Percentiles rank a stretch among this genome's conserved stretches.
Conservation (phyloP, 1,140 invertebrate genomes). For the Brachionus manjavacas region DNA sequence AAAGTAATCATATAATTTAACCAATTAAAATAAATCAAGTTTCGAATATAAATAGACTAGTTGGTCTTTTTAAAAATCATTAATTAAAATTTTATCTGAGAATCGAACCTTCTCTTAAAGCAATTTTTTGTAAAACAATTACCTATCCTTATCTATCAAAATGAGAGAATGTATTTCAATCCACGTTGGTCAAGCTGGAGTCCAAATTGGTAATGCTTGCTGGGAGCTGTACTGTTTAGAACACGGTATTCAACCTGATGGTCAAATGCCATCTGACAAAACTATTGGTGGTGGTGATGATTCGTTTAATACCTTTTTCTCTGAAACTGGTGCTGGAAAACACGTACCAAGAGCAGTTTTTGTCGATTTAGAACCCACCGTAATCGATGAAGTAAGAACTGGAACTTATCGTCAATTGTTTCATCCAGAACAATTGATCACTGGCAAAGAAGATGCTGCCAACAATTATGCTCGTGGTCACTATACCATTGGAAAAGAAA, state of each 20-base stretch:
- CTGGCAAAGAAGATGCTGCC: conserved; percentile 75
- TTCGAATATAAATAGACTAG: not conserved
- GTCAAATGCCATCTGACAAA: conserved; percentile 59
- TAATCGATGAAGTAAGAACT: conserved; percentile 62
- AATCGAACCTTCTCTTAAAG: not conserved
- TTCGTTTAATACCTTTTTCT: conserved; percentile 83
- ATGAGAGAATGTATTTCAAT: conserved; percentile 73
- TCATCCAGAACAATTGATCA: conserved; percentile 59
- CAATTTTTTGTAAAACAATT: too few species aligned
- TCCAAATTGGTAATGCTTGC: conserved; percentile 79
- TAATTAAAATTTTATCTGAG: not conserved
- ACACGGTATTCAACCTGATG: conserved; percentile 82
- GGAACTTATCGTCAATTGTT: conserved; percentile 55
- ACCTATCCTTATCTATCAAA: not conserved
- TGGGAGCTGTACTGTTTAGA: conserved; percentile 82
- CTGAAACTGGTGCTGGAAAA: conserved; percentile 72
- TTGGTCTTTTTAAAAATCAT: not conserved
- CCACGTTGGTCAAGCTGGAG: conserved; percentile 80
- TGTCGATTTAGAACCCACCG: conserved; percentile 75
- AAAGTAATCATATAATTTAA: not conserved
- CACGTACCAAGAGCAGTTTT: conserved; percentile 72
- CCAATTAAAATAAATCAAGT: not conserved
- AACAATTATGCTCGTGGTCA: conserved; percentile 83
- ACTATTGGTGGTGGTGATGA: conserved; percentile 66
- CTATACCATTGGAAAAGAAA: conserved; percentile 84